Evolutionary conservation across 92 coral and sea anemone species (phyloP), one percentile per base, ranked within the genome.

Genomic region (Porites lobata): DNA sequence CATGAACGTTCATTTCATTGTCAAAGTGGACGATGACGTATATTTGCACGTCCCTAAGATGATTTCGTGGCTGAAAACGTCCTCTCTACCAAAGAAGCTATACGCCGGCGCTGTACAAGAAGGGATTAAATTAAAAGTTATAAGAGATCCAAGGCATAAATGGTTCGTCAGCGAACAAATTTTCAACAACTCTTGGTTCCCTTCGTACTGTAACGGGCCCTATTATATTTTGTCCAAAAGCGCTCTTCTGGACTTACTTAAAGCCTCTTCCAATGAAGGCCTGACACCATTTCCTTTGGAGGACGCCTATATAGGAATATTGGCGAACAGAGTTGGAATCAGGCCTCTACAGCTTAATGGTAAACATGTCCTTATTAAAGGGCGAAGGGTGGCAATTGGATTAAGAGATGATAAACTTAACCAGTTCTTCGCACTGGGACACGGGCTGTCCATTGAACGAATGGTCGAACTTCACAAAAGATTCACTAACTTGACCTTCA

Each of bases 1-100:
- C 32, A 78, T 90, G 9, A 77, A 80, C 47, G 79, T 85, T 2
- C 75, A 86, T 43, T 90, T 80, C 52, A 78, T 86, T 1, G 82
- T 86, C 26, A 86, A 91, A 85, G 83, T 85, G 11, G 94, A 91
- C 66, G 94, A 91, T 38, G 94, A 88, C 29, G 89, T 91, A 26
- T 91, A 91, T 64, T 81, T 86, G 20, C 76, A 91, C 53, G 67
- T 91, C 7, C 91, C 91, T 11, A 71, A 90, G 21, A 54, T 91
- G 87, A n/a, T 81, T 18, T 81, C 73, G 63, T 86, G 91, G 88
- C 80, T 90, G 7, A 52, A 80, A 43, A 90, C 86, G 17, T 80
- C 78, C 9, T 72, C 81, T 21, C 57, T 91, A 1, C 91, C 89
- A 10, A 78, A 75, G 11, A 56, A 85, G 21, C 72, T 89, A 11